Percentiles rank a stretch among this genome's conserved stretches.
phyloP scores from a whole-genome alignment of 2,113 vertebrate species.

The Pollimyrus isidori region DNA sequence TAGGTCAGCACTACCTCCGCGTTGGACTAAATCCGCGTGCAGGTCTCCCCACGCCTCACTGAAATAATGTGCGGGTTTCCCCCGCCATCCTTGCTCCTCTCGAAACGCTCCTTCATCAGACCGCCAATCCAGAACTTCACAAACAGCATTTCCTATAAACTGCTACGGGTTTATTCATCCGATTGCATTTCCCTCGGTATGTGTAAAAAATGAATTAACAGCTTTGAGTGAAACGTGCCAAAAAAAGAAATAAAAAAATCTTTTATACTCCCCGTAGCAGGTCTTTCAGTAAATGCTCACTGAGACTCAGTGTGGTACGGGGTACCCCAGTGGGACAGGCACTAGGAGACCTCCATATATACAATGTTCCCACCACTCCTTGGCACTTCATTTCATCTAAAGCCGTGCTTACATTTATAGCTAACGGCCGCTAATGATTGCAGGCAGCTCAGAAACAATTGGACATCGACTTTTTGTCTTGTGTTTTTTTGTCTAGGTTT shows the following conservation, averaged over 20 bases:
- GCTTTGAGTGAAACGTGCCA: background rate
- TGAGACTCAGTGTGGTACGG: background rate
- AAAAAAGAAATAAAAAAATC: background rate
- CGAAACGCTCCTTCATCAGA: background rate
- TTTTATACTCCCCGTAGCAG: background rate
- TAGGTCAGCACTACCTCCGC: conserved; percentile 16
- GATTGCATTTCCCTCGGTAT: background rate
- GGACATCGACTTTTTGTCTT: background rate
- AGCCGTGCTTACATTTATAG: background rate
- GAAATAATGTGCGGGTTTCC: background rate
- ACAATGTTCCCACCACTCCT: background rate
- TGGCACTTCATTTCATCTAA: background rate
- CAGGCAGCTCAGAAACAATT: background rate
- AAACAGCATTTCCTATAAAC: background rate
- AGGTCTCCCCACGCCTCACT: conserved; percentile 8
- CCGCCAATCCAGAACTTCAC: background rate
- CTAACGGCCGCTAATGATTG: background rate
- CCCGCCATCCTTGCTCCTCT: background rate
- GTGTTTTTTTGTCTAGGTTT: background rate
- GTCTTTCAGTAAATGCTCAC: background rate
- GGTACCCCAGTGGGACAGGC: background rate
- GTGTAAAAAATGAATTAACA: background rate
- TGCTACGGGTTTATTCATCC: background rate
- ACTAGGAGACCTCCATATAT: background rate
- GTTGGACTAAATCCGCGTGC: background rate